Percentiles rank a stretch among this genome's conserved stretches.
Conservation (phyloP, 35 echinoderm and acorn worm species). For the Chiridota heheva region DNA sequence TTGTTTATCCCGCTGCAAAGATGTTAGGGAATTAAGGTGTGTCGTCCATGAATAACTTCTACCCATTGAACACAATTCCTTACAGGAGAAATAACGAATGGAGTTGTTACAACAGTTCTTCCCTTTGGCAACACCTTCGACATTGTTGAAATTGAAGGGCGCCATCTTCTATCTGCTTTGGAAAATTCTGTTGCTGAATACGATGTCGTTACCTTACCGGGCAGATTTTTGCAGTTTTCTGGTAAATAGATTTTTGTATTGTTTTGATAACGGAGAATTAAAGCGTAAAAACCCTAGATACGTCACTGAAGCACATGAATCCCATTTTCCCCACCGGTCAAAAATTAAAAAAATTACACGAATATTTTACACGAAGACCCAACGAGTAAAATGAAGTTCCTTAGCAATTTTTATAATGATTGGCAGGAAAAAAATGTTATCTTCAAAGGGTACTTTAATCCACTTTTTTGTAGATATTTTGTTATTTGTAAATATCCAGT, state of each 20-base stretch:
- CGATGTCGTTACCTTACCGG: slow-evolving; percentile 16
- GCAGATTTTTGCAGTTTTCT: slow-evolving; percentile 81
- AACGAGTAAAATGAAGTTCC: too few species aligned
- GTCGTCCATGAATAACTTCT: not conserved
- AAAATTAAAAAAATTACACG: too few species aligned
- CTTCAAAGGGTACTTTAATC: too few species aligned
- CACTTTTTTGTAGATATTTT: too few species aligned
- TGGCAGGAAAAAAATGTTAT: too few species aligned
- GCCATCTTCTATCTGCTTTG: slow-evolving; percentile 57
- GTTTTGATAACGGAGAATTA: too few species aligned
- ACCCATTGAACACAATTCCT: not conserved
- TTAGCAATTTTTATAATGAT: too few species aligned
- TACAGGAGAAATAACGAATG: slow-evolving; percentile 68
- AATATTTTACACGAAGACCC: too few species aligned
- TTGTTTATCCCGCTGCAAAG: not conserved
- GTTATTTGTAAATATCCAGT: too few species aligned
- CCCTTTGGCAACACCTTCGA: slow-evolving; percentile 88
- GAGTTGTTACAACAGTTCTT: slow-evolving; percentile 66
- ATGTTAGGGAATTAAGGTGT: not conserved
- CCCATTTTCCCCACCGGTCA: too few species aligned
- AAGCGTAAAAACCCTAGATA: too few species aligned
- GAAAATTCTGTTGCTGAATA: slow-evolving; percentile 68
- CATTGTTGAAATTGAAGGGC: slow-evolving; percentile 64
- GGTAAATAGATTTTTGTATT: slow-evolving; percentile 39
- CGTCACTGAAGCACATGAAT: too few species aligned